A percentile compares a stretch with the other conserved stretches of the same genome.
phyloP scores from a whole-genome alignment of 1,140 invertebrate species.

The Lasaia peninsularis region DNA sequence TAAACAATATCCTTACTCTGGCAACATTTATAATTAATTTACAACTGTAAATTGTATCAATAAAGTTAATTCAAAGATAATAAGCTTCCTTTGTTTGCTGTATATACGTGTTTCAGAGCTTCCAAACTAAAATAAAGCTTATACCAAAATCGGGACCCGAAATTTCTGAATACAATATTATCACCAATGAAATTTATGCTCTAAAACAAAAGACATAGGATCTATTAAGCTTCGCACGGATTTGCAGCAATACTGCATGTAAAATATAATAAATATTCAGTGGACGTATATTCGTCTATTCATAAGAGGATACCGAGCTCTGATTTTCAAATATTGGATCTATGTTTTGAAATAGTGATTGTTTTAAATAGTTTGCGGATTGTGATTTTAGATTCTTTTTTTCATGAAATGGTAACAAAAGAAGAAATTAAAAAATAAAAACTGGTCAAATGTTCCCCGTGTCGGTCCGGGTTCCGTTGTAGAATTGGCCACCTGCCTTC shows the following conservation, averaged over 20 bases:
- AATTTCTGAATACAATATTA: not conserved
- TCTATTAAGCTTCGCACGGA: slow-evolving; percentile 1
- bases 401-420: too few relatives aligned
- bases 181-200: slow-evolving; percentile 4
- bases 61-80: slow-evolving; percentile 5
- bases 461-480: too few relatives aligned
- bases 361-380: not conserved
- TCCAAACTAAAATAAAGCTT: slow-evolving; percentile 9
- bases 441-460: too few relatives aligned
- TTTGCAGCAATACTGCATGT: slow-evolving; percentile 14
- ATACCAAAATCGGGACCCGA: not conserved
- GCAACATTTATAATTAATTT: not conserved
- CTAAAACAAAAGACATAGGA: not conserved
- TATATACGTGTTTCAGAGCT: not conserved
- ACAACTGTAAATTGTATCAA: not conserved
- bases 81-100: not conserved
- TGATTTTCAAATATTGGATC: slow-evolving; percentile 3
- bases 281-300: slow-evolving; percentile 12
- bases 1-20: not conserved
- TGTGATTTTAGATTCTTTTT: too few relatives aligned
- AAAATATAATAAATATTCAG: slow-evolving; percentile 28
- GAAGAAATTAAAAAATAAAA: too few relatives aligned
- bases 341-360: not conserved
- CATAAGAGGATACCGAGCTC: slow-evolving; percentile 13
- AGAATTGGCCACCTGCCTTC: too few relatives aligned